Conservation (phyloP, 2,888 invertebrate species). For the Spodoptera exigua region DNA sequence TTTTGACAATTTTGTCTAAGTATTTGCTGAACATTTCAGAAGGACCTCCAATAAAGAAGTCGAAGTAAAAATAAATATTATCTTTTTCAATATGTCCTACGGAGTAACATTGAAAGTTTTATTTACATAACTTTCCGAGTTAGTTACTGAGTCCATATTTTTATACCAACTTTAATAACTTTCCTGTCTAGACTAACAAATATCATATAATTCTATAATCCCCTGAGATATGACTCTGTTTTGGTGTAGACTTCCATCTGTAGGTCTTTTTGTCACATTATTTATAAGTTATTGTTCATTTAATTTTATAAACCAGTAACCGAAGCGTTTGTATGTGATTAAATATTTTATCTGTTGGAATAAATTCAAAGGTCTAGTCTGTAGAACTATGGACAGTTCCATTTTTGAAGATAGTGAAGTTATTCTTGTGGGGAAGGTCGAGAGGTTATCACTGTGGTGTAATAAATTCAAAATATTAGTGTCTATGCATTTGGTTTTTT, state of each 20-base stretch:
- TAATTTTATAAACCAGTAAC: slow-evolving; percentile 35
- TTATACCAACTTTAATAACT: slow-evolving; percentile 28
- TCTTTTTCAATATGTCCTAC: not conserved
- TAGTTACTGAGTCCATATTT: slow-evolving; percentile 17
- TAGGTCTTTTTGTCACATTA: slow-evolving; percentile 4
- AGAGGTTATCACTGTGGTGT: slow-evolving; percentile 31
- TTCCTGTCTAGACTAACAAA: slow-evolving; percentile 35
- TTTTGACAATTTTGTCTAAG: no score
- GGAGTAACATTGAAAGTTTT: slow-evolving; percentile 1
- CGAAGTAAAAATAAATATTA: no score
- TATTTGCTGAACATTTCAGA: no score
- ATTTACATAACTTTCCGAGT: slow-evolving; percentile 26
- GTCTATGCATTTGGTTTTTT: slow-evolving; percentile 14
- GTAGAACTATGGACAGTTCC: slow-evolving; percentile 14
- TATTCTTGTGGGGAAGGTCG: slow-evolving; percentile 40
- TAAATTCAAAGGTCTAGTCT: slow-evolving; percentile 36
- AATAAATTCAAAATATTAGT: slow-evolving; percentile 32
- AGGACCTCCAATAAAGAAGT: no score
- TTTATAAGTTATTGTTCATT: slow-evolving; percentile 29
- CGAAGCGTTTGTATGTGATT: slow-evolving; percentile 27
- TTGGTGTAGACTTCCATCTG: slow-evolving; percentile 20
- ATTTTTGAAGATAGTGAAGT: slow-evolving; percentile 47
- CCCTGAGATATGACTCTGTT: slow-evolving; percentile 41
- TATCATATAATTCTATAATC: slow-evolving; percentile 27
- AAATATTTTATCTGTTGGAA: slow-evolving; percentile 33